A percentile compares a stretch with the other conserved stretches of the same genome.
phyloP scores from a whole-genome alignment of 1,140 invertebrate species.

The Pachyrhynchus sulphureomaculatus region DNA sequence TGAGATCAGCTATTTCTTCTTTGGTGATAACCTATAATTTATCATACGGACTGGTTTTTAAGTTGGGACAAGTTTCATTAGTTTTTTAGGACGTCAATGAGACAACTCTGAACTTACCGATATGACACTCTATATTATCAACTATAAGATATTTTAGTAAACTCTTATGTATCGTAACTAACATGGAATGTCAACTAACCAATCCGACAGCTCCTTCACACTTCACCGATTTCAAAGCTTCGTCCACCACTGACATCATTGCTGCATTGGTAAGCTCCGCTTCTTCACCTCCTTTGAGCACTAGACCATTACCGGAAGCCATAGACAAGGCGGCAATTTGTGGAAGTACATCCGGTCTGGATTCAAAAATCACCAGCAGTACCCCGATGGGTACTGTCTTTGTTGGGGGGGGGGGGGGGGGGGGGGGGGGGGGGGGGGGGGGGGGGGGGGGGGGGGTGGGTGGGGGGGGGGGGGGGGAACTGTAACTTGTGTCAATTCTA shows the following conservation, averaged over 20 bases:
- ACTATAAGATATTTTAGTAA: no score
- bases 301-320: constrained; percentile 92
- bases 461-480: no score
- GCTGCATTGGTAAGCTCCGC: constrained; percentile 88
- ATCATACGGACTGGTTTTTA: no score
- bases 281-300: constrained; percentile 97
- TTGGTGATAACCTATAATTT: constrained; percentile 59
- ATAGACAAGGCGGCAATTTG: constrained; percentile 98
- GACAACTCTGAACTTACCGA: no score
- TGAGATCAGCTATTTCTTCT: constrained; percentile 92
- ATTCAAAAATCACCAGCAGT: constrained; percentile 97
- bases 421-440: no score
- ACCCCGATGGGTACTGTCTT: constrained; percentile 98
- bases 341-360: constrained; percentile 94
- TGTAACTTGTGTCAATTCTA: background rate
- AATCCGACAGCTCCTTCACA: constrained; percentile 60
- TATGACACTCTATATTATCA: no score
- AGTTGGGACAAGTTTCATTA: no score
- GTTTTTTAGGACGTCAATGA: no score
- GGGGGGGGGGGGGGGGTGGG: no score
- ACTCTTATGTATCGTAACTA: no score
- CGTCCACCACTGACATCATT: constrained; percentile 89
- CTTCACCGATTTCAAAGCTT: constrained; percentile 73
- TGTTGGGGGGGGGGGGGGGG: no score
- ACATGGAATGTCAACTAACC: no score